A percentile compares a stretch with the other conserved stretches of the same genome.
Conservation (phyloP, 2,888 invertebrate genomes). For the Bombylius discolor region DNA sequence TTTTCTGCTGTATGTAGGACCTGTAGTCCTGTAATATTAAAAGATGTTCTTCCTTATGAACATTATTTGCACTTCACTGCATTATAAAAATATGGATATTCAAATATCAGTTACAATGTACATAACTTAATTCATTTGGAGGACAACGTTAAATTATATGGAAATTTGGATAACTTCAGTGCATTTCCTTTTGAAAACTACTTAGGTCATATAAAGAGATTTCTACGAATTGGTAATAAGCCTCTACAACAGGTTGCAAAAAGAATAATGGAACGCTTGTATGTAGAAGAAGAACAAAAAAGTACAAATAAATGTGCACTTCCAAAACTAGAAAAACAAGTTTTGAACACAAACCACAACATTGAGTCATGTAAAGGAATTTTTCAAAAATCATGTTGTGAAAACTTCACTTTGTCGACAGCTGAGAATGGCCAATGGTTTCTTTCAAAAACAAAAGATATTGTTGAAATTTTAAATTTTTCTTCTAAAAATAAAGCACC, state of each 20-base stretch:
- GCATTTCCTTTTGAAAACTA: neutral
- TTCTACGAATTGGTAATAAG: neutral
- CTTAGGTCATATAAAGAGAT: neutral
- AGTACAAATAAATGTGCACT: too few species aligned
- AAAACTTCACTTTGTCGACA: too few species aligned
- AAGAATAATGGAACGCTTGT: neutral
- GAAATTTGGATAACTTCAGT: neutral
- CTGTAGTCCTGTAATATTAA: neutral
- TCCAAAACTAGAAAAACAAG: too few species aligned
- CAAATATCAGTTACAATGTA: neutral
- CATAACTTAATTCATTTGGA: neutral
- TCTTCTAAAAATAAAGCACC: too few species aligned
- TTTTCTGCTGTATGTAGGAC: neutral
- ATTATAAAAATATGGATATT: neutral
- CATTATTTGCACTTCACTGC: neutral
- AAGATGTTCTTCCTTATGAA: neutral
- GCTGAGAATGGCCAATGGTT: too few species aligned
- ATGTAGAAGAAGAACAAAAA: too few species aligned
- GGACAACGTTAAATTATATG: neutral
- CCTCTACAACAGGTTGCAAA: neutral
- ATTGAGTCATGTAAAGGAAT: too few species aligned
- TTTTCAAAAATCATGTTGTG: too few species aligned
- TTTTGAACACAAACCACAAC: too few species aligned
- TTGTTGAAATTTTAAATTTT: too few species aligned
- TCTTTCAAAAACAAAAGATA: too few species aligned